These are phyloP conservation scores for Ochotona curzoniae DNA, from an alignment of 2,113 vertebrate genomes.

Conservation along the genomic window DNA sequence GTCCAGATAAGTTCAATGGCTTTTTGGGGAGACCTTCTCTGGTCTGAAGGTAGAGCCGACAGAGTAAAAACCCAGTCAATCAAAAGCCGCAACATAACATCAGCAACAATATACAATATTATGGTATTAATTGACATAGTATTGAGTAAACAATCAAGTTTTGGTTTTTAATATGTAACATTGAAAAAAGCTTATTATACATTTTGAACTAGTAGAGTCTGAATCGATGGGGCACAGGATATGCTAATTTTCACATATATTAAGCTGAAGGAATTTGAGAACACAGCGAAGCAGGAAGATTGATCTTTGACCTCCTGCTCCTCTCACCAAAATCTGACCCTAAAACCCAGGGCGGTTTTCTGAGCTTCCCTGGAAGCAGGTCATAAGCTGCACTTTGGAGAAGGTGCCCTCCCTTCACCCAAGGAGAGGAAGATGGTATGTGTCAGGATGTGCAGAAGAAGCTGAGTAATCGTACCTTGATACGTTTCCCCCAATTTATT, in stretches of 20 bases:
- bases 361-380: neutral
- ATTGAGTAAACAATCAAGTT: neutral
- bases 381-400: neutral
- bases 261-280: neutral
- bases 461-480: neutral
- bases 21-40: no score
- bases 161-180: conserved; percentile 23
- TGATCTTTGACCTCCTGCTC: neutral
- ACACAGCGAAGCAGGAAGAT: neutral
- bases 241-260: neutral
- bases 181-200: neutral
- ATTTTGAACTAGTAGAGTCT: neutral
- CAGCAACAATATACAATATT: no score
- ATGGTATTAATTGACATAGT: no score
- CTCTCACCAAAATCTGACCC: neutral
- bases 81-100: no score
- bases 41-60: no score
- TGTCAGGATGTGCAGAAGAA: neutral
- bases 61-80: no score
- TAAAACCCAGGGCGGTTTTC: neutral
- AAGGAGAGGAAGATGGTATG: neutral
- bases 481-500: neutral
- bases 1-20: no score
- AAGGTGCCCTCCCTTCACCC: no score
- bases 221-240: neutral